Percentiles rank a stretch among this genome's conserved stretches.
phyloP scores from a whole-genome alignment of 1,140 invertebrate species.

The Ericerus pela region DNA sequence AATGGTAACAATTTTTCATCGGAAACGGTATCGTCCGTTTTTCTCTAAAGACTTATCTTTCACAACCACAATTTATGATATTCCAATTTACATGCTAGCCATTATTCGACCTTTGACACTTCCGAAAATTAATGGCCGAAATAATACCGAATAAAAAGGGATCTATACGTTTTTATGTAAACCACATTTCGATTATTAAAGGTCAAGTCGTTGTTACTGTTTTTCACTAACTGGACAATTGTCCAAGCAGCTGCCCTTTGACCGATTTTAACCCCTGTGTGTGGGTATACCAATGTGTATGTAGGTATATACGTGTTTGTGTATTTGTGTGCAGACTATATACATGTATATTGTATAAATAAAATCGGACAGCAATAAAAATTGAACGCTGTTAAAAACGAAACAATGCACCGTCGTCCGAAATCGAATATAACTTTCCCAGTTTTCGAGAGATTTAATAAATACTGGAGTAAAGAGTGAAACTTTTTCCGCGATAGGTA shows the following conservation, averaged over 20 bases:
- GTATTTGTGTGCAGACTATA: too few species aligned
- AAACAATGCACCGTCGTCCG: too few species aligned
- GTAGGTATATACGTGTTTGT: too few species aligned
- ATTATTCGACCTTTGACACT: conserved; percentile 12
- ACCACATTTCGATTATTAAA: conserved; percentile 10
- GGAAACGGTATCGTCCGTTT: background rate
- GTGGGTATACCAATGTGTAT: too few species aligned
- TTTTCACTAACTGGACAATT: conserved; percentile 3
- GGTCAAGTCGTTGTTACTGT: conserved; percentile 7
- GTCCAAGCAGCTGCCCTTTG: conserved; percentile 5
- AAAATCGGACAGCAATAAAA: too few species aligned
- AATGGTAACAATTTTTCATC: conserved; percentile 9
- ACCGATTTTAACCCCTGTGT: background rate
- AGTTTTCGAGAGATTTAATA: too few species aligned
- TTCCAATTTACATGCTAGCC: conserved; percentile 8
- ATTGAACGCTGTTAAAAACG: too few species aligned
- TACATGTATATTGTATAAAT: too few species aligned
- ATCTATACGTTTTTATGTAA: conserved; percentile 4
- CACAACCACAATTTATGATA: conserved; percentile 8
- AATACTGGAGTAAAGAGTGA: too few species aligned
- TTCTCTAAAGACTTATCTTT: conserved; percentile 1
- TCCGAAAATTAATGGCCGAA: conserved; percentile 8
- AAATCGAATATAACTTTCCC: too few species aligned
- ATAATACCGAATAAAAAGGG: background rate
- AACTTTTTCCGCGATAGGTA: too few species aligned